phyloP scores from a whole-genome alignment of 2,888 invertebrate species.

The Spatulosminthurus flaviceps region DNA sequence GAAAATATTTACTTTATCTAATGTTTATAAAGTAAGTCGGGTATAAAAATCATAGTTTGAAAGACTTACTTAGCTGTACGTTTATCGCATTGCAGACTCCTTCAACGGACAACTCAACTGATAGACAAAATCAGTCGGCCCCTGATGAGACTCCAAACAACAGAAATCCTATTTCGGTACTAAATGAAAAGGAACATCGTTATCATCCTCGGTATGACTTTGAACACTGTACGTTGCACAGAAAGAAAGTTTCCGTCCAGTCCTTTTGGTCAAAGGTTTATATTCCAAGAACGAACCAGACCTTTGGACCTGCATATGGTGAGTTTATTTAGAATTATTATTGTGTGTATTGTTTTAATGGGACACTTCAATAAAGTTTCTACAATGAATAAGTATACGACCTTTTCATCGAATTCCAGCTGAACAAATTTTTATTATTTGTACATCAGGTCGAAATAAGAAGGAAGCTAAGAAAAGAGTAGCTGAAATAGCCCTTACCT shows the following conservation, averaged over 20 bases:
- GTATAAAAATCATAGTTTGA: too few relatives aligned
- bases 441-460: slow-evolving; percentile 5
- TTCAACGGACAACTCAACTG: too few relatives aligned
- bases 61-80: too few relatives aligned
- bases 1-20: too few relatives aligned
- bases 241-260: slow-evolving; percentile 3
- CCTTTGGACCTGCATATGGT: slow-evolving; percentile 34
- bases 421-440: not conserved
- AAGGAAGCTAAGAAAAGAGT: slow-evolving; percentile 30
- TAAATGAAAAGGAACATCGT: slow-evolving; percentile 20
- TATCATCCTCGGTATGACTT: not conserved
- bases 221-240: not conserved
- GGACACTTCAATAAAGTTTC: too few relatives aligned
- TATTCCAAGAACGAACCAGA: not conserved
- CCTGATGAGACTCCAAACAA: too few relatives aligned
- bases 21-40: too few relatives aligned
- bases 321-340: slow-evolving; percentile 3
- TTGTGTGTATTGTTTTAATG: too few relatives aligned
- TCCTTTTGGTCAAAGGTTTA: slow-evolving; percentile 3
- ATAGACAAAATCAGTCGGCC: too few relatives aligned
- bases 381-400: too few relatives aligned
- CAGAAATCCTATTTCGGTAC: slow-evolving; percentile 6
- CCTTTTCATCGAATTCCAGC: not conserved
- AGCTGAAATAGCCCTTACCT: not conserved
- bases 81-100: too few relatives aligned